Conservation (phyloP, 2,888 invertebrate genomes). For the Loripinus fragilis region DNA sequence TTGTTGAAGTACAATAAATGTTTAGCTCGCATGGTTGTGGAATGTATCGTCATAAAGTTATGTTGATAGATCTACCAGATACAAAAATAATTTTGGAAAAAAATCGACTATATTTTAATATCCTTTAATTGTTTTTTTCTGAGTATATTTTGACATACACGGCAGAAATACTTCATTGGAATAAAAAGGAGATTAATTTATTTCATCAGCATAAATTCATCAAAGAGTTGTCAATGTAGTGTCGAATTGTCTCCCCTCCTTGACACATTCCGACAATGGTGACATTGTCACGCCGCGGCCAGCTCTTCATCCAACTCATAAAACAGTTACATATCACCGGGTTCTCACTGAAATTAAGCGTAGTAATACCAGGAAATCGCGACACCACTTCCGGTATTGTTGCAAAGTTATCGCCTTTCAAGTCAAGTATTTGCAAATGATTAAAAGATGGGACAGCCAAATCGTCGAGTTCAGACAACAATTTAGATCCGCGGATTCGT, state of each 20-base stretch:
- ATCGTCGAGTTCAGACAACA: background rate
- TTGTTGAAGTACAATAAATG: too few relatives aligned
- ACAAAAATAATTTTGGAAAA: too few relatives aligned
- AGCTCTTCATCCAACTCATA: background rate
- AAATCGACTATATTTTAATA: too few relatives aligned
- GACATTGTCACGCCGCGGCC: background rate
- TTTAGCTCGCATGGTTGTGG: too few relatives aligned
- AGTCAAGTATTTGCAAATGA: background rate
- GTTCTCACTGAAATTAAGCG: background rate
- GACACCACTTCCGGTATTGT: background rate
- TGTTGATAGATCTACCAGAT: too few relatives aligned
- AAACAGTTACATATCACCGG: background rate
- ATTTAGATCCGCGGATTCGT: background rate
- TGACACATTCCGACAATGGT: background rate
- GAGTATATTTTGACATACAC: too few relatives aligned
- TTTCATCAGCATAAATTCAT: background rate
- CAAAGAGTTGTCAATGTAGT: slow-evolving; percentile 5
- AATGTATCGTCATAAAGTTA: too few relatives aligned
- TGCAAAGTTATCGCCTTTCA: background rate
- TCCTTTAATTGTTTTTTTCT: too few relatives aligned
- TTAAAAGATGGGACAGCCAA: background rate
- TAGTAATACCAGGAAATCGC: background rate
- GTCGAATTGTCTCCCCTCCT: background rate
- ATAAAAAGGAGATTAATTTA: background rate
- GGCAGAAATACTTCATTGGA: too few relatives aligned